Evolutionary conservation across 1,140 invertebrate genomes (phyloP).

Genomic region (Nasonia vitripennis): DNA sequence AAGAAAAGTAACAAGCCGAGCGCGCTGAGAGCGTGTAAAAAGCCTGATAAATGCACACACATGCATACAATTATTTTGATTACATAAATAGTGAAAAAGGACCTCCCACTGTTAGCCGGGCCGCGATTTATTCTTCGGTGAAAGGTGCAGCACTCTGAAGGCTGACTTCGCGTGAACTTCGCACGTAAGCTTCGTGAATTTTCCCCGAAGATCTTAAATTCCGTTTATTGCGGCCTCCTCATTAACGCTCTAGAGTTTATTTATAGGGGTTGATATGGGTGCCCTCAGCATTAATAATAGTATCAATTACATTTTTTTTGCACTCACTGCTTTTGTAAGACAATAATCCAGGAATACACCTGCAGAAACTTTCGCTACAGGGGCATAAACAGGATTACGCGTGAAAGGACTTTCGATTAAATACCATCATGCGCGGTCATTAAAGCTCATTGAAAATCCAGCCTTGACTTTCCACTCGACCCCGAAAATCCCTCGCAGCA

Average conservation of each 20-base stretch:
- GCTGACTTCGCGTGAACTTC: conserved; percentile 8
- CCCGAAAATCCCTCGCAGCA: too few species aligned
- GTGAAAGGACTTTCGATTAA: too few species aligned
- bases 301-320: not conserved
- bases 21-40: not conserved
- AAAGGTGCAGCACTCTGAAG: not conserved
- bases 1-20: too few species aligned
- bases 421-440: too few species aligned
- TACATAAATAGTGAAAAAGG: conserved; percentile 14
- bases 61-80: conserved; percentile 13
- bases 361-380: too few species aligned
- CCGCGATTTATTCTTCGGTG: conserved; percentile 10
- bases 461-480: too few species aligned
- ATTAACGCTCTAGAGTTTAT: not conserved
- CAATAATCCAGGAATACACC: too few species aligned
- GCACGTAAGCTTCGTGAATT: not conserved
- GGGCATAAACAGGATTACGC: too few species aligned
- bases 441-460: too few species aligned
- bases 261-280: not conserved
- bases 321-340: too few species aligned
- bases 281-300: not conserved
- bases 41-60: not conserved
- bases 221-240: not conserved
- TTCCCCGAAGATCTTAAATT: not conserved
- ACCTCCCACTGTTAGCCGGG: not conserved